Conservation (phyloP, 2,888 invertebrate genomes). For the Hypercompe scribonia region DNA sequence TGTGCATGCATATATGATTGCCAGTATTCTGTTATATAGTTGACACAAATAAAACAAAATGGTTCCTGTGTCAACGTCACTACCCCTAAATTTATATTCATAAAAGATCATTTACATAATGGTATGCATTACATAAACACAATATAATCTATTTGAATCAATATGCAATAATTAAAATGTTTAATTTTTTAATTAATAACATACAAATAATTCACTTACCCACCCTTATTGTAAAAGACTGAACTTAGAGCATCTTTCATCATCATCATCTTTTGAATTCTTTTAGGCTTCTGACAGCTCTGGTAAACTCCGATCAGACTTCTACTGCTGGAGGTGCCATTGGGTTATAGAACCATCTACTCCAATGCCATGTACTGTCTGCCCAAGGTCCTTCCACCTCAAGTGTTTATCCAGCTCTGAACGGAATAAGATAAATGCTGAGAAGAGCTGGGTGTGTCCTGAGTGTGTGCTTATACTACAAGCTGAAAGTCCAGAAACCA, state of each 20-base stretch:
- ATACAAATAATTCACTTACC: neutral
- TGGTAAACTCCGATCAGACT: conserved; percentile 86
- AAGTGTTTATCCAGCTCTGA: conserved; percentile 89
- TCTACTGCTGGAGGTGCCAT: conserved; percentile 97
- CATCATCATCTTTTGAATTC: conserved; percentile 11
- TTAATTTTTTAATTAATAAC: neutral
- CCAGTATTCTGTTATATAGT: conserved; percentile 26
- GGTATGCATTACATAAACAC: conserved; percentile 29
- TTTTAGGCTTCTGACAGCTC: conserved; percentile 56
- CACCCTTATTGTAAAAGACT: neutral
- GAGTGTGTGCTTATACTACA: conserved; percentile 92
- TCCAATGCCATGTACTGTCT: conserved; percentile 90
- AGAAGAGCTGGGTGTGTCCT: conserved; percentile 92
- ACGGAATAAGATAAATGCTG: conserved; percentile 73
- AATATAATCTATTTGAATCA: neutral
- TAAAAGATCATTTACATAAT: conserved; percentile 23
- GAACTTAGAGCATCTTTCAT: too few relatives aligned
- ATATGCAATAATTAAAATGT: neutral
- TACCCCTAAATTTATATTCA: conserved; percentile 20
- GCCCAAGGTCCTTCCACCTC: conserved; percentile 94
- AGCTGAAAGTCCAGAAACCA: conserved; percentile 90
- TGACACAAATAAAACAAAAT: conserved; percentile 49
- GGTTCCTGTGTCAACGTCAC: conserved; percentile 43
- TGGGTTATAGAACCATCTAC: conserved; percentile 87
- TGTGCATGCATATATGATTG: conserved; percentile 5